Base-by-base conservation (phyloP, 2,888 invertebrate genomes). In the Gastracanthus pulcherrimus region DNA sequence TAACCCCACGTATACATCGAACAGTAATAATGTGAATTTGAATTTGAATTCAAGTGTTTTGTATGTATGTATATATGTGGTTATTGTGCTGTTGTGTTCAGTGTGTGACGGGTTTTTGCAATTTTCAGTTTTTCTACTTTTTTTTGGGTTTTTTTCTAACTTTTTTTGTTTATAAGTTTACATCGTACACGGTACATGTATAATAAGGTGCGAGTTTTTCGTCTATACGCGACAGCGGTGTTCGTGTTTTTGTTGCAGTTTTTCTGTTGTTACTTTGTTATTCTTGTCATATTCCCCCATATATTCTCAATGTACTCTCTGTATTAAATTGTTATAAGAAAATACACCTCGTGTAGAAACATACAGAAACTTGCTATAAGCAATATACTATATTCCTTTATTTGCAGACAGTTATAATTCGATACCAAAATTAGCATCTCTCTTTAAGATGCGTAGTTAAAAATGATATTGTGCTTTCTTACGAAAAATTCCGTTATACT, bases 71-170 rank as follows among this genome's bases (percentile, higher is more conserved):
- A 60, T 71, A 29, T 51, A 70, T 79, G 51, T 75, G 51, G 36
- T 7, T 38, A 55, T 80, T 86, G 86, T 87, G 88, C 87, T 88
- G 88, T 88, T 87, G 89, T 88, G 88, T 89, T 89, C 88, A 88
- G 89, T 89, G 89, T 89, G 88, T 88, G 89, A 89, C 88, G 86
- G 87, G 81, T 82, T 70, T 75, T 38, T 78, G 58, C 64, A 74
- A 75, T 36, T 51, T 62, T 45, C 7, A 69, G 51, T 31, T 62
- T 70, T 55, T 55, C 67, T 70, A 51, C 26, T 75, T 62, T 26
- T 72, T 76, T 48, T 66, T 74, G 62, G 69, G 36, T 86, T 86
- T 84, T 84, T 87, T 84, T 84, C 82, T 82, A 62, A 58, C 55
- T 76, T 82, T 82, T 67, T 75, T 76, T 81, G 60, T 76, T 81